Conservation (phyloP, 2,888 invertebrate genomes). For the Psylliodes chrysocephalus region DNA sequence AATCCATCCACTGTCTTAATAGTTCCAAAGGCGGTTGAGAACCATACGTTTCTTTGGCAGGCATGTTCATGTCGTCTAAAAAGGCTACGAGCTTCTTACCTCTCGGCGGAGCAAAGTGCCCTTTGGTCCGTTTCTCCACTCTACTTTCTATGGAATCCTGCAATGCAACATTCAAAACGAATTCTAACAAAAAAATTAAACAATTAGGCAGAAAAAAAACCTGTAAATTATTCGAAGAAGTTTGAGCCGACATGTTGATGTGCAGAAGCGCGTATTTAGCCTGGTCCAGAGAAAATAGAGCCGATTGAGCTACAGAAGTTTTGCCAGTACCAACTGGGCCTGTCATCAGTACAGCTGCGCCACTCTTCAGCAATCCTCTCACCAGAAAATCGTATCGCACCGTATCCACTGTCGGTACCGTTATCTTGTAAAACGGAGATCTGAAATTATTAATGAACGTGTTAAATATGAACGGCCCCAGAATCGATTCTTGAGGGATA, state of each 20-base stretch:
- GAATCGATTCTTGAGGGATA: not conserved
- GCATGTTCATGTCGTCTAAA: constrained; percentile 95
- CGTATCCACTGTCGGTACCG: constrained; percentile 89
- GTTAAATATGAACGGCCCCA: too few relatives aligned
- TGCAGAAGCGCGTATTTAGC: constrained; percentile 73
- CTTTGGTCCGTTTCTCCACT: constrained; percentile 90
- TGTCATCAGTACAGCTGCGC: constrained; percentile 79
- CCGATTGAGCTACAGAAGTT: constrained; percentile 80
- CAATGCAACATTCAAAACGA: too few relatives aligned
- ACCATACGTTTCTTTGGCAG: constrained; percentile 87
- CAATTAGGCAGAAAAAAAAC: too few relatives aligned
- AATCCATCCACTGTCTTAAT: constrained; percentile 86
- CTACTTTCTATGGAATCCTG: constrained; percentile 81
- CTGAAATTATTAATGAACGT: constrained; percentile 65
- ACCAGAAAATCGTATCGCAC: constrained; percentile 84
- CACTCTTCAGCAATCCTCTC: constrained; percentile 71
- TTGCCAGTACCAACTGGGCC: constrained; percentile 91
- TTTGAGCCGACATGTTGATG: constrained; percentile 90
- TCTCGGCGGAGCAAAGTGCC: constrained; percentile 79
- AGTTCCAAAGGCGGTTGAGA: constrained; percentile 91
- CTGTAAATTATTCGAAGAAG: constrained; percentile 84
- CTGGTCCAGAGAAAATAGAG: constrained; percentile 70
- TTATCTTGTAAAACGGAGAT: constrained; percentile 82
- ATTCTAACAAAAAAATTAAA: too few relatives aligned
- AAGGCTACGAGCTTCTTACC: constrained; percentile 87